Evolutionary conservation across 1,140 invertebrate species (phyloP).

Genomic region (Drosophila takahashii): DNA sequence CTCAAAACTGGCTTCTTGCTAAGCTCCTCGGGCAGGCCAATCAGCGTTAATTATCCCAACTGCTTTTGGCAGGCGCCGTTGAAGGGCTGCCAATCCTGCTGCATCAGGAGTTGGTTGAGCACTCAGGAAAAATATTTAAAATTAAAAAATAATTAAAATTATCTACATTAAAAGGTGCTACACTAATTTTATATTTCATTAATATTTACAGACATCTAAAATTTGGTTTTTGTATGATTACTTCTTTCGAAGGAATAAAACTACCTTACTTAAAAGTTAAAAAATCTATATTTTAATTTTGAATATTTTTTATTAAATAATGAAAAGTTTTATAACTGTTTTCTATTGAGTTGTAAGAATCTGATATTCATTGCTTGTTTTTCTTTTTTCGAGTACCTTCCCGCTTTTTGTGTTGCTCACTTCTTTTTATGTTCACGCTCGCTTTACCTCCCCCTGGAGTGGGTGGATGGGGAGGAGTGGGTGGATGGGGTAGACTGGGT

Average conservation of each 20-base stretch:
- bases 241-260: too few relatives aligned
- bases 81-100: constrained; percentile 52
- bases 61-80: constrained; percentile 40
- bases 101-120: constrained; percentile 10
- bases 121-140: neutral
- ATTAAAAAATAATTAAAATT: too few relatives aligned
- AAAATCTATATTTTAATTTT: too few relatives aligned
- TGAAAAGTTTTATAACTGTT: neutral
- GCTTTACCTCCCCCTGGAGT: constrained; percentile 43
- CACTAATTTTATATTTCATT: too few relatives aligned
- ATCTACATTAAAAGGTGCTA: too few relatives aligned
- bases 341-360: neutral
- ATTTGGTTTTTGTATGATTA: too few relatives aligned
- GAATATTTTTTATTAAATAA: too few relatives aligned
- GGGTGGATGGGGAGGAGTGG: constrained; percentile 1
- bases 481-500: constrained; percentile 8
- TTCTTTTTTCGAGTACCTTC: constrained; percentile 22
- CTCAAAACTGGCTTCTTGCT: constrained; percentile 10
- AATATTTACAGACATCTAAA: too few relatives aligned
- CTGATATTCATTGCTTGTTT: neutral
- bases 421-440: constrained; percentile 71
- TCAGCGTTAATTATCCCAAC: constrained; percentile 68
- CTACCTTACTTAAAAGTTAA: too few relatives aligned
- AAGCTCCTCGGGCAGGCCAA: constrained; percentile 51
- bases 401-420: constrained; percentile 48